phyloP scores from a whole-genome alignment of 2,888 invertebrate species.

The Idaea straminata region DNA sequence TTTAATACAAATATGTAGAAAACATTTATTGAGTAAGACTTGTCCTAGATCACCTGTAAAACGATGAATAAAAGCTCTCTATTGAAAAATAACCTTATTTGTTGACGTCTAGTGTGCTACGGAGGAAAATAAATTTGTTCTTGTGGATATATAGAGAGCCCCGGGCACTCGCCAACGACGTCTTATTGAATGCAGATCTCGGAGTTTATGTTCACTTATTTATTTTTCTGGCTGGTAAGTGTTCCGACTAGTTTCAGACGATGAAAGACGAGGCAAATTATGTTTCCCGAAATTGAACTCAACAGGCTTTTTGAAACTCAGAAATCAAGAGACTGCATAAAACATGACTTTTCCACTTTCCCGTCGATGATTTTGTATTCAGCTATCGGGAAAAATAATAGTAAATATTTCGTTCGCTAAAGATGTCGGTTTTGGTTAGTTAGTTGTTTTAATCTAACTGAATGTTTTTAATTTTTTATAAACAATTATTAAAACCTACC shows the following conservation, averaged over 20 bases:
- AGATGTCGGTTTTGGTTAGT: too few relatives aligned
- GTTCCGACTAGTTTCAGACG: slow-evolving; percentile 7
- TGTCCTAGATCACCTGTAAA: slow-evolving; percentile 45
- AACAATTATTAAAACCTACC: too few relatives aligned
- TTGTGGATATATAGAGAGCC: slow-evolving; percentile 60
- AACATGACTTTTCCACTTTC: neutral
- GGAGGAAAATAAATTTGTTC: slow-evolving; percentile 73
- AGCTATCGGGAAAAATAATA: too few relatives aligned
- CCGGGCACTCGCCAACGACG: slow-evolving; percentile 55
- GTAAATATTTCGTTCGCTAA: too few relatives aligned
- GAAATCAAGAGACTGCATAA: neutral
- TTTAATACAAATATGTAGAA: neutral
- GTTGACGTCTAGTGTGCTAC: slow-evolving; percentile 73
- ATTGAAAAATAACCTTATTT: slow-evolving; percentile 76
- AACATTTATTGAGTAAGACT: slow-evolving; percentile 16
- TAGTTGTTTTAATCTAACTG: too few relatives aligned
- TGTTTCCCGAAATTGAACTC: slow-evolving; percentile 8
- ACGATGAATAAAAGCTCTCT: slow-evolving; percentile 58
- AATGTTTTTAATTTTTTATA: too few relatives aligned
- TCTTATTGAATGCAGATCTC: slow-evolving; percentile 62
- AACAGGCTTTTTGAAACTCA: neutral
- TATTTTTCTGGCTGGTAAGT: slow-evolving; percentile 35
- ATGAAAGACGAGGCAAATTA: slow-evolving; percentile 15
- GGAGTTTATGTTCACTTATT: slow-evolving; percentile 39
- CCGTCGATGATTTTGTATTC: neutral